Base-by-base conservation (phyloP, 2,113 vertebrate species). In the Arvicanthis niloticus region DNA sequence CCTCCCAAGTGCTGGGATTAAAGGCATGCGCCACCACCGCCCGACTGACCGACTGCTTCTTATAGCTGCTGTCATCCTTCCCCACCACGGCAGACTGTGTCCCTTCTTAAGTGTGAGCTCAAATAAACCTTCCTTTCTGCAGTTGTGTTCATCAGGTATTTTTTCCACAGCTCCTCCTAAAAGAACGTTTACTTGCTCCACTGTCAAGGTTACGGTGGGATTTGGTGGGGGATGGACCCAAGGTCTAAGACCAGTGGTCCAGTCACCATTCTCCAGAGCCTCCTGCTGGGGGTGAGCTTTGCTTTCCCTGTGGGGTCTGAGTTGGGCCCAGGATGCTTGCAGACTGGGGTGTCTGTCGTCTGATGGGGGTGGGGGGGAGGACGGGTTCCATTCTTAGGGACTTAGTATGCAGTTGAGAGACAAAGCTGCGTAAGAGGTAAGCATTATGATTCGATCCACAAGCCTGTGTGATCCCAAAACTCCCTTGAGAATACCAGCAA, bases 401-500 rank as follows among this genome's bases (percentile, higher is more conserved):
- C 88, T 96, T 97, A 92, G 81, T 62, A 56, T 37, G 77, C 86
- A 95, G 95, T 96, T 95, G 91, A 97, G 81, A 94, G 96, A 97
- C 86, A 96, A 95, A 98, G 65, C 94, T 96, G 29, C 88, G 95
- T 95, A 97, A 97, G 88, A 93, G 85, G 76, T 90, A n/a, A 95
- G 92, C 81, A 95, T 97, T 97, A 93, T 85, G 70, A 91, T 95
- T 95, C 93, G 96, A 97, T 96, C 96, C 91, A 94, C 11, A 75
- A 90, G 22, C 42, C 92, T 72, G 70, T 96, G 87, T 88, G 90
- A 97, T 92, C 95, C 93, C 81, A 97, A 91, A 96, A 96, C 70
- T 90, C 75, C 51, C 92, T 90, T 87, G 56, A 81, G 95, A 62
- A 91, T 85, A 88, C 24, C 15, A 67, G 58, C 62, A 94, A 45